Percentiles rank a stretch among this genome's conserved stretches.
Evolutionary conservation across 2,888 invertebrate species (phyloP).

Genomic region (Pyrochroa serraticornis): DNA sequence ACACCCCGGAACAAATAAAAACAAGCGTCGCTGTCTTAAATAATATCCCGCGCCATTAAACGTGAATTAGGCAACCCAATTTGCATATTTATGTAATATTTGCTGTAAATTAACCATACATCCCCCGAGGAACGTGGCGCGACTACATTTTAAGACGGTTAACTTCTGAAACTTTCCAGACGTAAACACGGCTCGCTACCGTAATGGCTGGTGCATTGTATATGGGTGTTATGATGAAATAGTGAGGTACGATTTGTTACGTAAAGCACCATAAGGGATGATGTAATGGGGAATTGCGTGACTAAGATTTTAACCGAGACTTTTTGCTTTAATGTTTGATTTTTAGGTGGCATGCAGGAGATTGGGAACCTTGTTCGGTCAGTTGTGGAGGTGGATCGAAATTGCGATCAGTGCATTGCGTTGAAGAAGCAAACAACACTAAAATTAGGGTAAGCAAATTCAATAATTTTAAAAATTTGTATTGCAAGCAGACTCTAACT

Average conservation of each 20-base stretch:
- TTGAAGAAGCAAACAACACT: slow-evolving; percentile 81
- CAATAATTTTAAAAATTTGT: too few relatives aligned
- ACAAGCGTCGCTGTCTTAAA: neutral
- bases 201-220: slow-evolving; percentile 27
- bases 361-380: slow-evolving; percentile 87
- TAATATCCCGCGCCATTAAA: slow-evolving; percentile 21
- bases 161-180: slow-evolving; percentile 36
- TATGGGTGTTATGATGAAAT: slow-evolving; percentile 5
- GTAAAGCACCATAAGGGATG: too few relatives aligned
- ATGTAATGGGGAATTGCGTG: too few relatives aligned
- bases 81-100: slow-evolving; percentile 33
- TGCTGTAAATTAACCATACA: slow-evolving; percentile 26
- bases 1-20: too few relatives aligned
- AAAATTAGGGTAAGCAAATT: slow-evolving; percentile 70
- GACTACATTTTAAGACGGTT: slow-evolving; percentile 22
- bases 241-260: neutral
- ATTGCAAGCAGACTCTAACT: too few relatives aligned
- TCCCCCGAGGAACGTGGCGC: slow-evolving; percentile 17
- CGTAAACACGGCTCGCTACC: slow-evolving; percentile 36
- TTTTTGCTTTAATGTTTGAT: slow-evolving; percentile 20
- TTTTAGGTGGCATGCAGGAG: slow-evolving; percentile 84
- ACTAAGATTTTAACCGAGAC: too few relatives aligned
- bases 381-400: slow-evolving; percentile 87
- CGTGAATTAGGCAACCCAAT: slow-evolving; percentile 22
- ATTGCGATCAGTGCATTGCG: slow-evolving; percentile 82